Base-by-base conservation (phyloP, 2,113 vertebrate genomes). In the Clinocottus analis region DNA sequence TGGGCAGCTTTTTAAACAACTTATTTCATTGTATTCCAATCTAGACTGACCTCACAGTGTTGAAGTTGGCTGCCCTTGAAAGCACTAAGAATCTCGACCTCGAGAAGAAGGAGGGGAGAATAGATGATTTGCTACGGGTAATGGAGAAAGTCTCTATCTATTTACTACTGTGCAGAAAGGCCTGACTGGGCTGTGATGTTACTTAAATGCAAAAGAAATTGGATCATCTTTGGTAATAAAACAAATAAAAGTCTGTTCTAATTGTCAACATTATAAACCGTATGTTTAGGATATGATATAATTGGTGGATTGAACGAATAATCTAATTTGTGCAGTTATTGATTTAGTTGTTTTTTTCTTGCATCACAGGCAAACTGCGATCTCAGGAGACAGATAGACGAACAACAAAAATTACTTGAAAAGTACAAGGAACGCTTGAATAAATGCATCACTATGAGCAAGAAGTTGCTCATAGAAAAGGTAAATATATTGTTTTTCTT, bases 371-470 rank as follows among this genome's bases (percentile, higher is more conserved):
- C 98, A 93, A 99, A 99, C 94, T 99, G 98, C 97, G 98, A 99
- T 96, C 96, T 99, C 94, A 97, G 98, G 95, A 95, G 98, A 94
- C 98, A 99, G 93, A 98, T 99, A 96, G 98, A 99, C 77, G 98
- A 99, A 94, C 98, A 99, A 95, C 98, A 99, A 94, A 99, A 99
- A 93, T 93, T 99, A 96, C 97, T 99, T 96, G 98, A 99, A 96
- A 99, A 99, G 93, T 99, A 98, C 82, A 99, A 99, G 92, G 98
- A 99, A 94, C 96, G 98, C 79, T 96, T 99, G 95, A 99, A 99
- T 95, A 99, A 99, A 92, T 99, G 98, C 90, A 99, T 99, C 94
- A 98, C 97, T 77, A 99, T 99, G 98, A 99, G 98, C 94, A 99
- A 99, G 94, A 99, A 99, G 87, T 94, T 99, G 91, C 96, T 99